Evolutionary conservation across 2,888 invertebrate species (phyloP).

Genomic region (Sinopyrophorus schimmeli): DNA sequence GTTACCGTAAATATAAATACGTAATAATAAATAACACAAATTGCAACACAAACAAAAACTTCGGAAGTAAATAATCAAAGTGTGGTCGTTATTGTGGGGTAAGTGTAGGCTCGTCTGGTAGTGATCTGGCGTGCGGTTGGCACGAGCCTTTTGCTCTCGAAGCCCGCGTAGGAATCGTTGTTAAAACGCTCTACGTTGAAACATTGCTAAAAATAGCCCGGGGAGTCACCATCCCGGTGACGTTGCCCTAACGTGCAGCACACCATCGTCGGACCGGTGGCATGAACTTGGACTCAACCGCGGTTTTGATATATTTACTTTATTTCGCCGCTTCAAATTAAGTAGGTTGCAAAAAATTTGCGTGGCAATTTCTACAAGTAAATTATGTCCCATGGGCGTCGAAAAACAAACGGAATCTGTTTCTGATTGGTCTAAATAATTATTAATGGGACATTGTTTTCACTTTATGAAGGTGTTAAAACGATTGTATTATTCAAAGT

Average conservation of each 20-base stretch:
- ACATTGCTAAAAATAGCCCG: slow-evolving; percentile 35
- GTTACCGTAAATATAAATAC: slow-evolving; percentile 12
- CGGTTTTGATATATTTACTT: slow-evolving; percentile 21
- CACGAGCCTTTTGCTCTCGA: slow-evolving; percentile 33
- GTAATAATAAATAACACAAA: slow-evolving; percentile 21
- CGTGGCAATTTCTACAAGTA: slow-evolving; percentile 19
- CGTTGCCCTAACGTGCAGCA: slow-evolving; percentile 28
- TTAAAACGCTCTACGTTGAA: slow-evolving; percentile 28
- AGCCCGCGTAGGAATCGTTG: slow-evolving; percentile 30
- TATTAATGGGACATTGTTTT: slow-evolving; percentile 26
- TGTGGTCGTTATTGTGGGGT: slow-evolving; percentile 31
- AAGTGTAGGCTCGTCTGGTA: slow-evolving; percentile 33
- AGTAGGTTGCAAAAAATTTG: slow-evolving; percentile 27
- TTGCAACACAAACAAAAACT: slow-evolving; percentile 30
- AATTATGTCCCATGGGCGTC: slow-evolving; percentile 26
- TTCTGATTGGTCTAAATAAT: slow-evolving; percentile 24
- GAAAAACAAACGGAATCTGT: slow-evolving; percentile 12
- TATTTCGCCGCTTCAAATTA: slow-evolving; percentile 16
- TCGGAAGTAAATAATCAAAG: slow-evolving; percentile 31
- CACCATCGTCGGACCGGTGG: slow-evolving; percentile 18
- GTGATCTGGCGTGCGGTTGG: slow-evolving; percentile 33
- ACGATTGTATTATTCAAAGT: slow-evolving; percentile 16
- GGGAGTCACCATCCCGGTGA: slow-evolving; percentile 31
- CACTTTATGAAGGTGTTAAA: slow-evolving; percentile 27
- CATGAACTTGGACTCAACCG: slow-evolving; percentile 22